phyloP scores from a whole-genome alignment of 2,113 vertebrate species.

The Blennius ocellaris region DNA sequence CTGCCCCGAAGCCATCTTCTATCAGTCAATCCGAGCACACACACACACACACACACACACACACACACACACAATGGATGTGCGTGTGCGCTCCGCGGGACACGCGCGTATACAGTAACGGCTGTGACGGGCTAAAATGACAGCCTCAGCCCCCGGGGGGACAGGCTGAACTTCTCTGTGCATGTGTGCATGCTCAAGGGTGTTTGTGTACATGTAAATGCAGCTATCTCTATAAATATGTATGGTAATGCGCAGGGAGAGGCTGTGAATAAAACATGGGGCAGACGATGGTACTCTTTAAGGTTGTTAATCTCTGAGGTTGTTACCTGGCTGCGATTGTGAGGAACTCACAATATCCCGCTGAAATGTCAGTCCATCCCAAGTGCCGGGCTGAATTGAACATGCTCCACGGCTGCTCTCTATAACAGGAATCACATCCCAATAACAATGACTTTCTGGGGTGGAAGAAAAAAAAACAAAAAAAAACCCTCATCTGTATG shows the following conservation, averaged over 20 bases:
- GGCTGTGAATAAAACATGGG: slow-evolving; percentile 74
- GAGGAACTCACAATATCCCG: slow-evolving; percentile 33
- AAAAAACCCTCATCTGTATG: no score
- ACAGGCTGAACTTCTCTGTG: slow-evolving; percentile 64
- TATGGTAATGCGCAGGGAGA: slow-evolving; percentile 60
- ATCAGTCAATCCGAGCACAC: slow-evolving; percentile 69
- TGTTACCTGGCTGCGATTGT: slow-evolving; percentile 48
- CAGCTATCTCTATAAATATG: slow-evolving; percentile 73
- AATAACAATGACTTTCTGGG: slow-evolving; percentile 22
- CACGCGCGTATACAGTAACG: slow-evolving; percentile 49
- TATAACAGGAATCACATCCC: slow-evolving; percentile 26
- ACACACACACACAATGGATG: slow-evolving; percentile 55
- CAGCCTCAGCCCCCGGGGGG: slow-evolving; percentile 63
- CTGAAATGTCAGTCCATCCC: slow-evolving; percentile 55
- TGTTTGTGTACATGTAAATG: slow-evolving; percentile 66
- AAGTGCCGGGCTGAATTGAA: slow-evolving; percentile 21
- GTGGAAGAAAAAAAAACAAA: neutral
- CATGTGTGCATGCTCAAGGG: slow-evolving; percentile 30
- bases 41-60: no score
- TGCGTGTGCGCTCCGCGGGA: slow-evolving; percentile 43
- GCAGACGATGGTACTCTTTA: slow-evolving; percentile 55
- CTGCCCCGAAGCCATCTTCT: slow-evolving; percentile 70
- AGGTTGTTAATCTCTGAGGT: slow-evolving; percentile 62
- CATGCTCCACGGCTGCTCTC: slow-evolving; percentile 7
- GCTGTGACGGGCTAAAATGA: slow-evolving; percentile 69